Evolutionary conservation across 2,797 vertebrate species (phyloP).

Genomic region (Loris lydekkerianus): DNA sequence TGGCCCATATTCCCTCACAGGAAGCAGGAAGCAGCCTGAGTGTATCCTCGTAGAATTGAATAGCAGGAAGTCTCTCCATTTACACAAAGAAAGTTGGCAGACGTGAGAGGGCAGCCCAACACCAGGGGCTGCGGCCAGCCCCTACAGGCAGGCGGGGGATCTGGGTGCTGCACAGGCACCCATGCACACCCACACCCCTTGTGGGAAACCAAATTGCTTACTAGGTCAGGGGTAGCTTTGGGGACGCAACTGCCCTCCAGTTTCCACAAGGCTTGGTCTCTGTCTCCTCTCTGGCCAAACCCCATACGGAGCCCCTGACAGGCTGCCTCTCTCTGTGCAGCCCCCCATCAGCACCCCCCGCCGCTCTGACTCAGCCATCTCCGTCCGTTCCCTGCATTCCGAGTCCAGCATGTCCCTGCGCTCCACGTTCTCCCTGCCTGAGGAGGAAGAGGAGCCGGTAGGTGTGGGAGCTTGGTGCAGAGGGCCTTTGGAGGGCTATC

Average conservation of each 20-base stretch:
- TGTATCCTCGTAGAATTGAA: constrained; percentile 89
- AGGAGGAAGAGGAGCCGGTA: constrained; percentile 99
- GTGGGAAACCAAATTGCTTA: not conserved
- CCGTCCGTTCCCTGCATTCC: constrained; percentile 96
- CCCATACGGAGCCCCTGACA: not conserved
- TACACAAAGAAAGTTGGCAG: constrained; percentile 90
- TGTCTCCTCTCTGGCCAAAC: not conserved
- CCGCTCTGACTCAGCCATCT: constrained; percentile 98
- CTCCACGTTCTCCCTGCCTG: constrained; percentile 98
- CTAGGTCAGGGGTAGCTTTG: not conserved
- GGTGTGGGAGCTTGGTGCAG: constrained; percentile 75
- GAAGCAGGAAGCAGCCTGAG: constrained; percentile 90
- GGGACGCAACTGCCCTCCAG: not conserved
- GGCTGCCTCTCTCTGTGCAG: constrained; percentile 83
- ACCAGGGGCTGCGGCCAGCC: constrained; percentile 78
- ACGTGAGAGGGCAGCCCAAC: constrained; percentile 80
- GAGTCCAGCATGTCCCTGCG: constrained; percentile 99
- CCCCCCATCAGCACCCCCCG: constrained; percentile 95
- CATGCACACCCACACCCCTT: not conserved
- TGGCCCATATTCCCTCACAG: constrained; percentile 68
- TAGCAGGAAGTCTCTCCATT: constrained; percentile 92
- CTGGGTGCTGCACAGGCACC: not conserved
- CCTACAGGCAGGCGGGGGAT: constrained; percentile 56
- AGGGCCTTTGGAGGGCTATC: not conserved
- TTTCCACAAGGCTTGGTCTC: not conserved